Evolutionary conservation across 2,888 invertebrate species (phyloP).

Genomic region (Cephus rjabovi): DNA sequence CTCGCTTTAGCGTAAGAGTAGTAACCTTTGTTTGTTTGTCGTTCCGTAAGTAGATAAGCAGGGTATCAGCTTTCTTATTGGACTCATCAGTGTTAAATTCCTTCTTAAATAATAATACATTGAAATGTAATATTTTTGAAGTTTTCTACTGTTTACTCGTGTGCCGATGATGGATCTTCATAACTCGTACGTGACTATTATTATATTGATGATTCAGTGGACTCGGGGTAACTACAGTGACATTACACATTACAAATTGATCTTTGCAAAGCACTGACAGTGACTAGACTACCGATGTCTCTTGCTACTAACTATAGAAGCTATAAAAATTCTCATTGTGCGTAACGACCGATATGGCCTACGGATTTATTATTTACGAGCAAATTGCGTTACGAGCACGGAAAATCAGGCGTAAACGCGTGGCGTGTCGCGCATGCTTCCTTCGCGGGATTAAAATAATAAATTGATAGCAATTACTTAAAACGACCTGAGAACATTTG

Average conservation of each 20-base stretch:
- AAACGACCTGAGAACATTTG: background rate
- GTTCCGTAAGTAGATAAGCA: background rate
- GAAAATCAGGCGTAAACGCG: background rate
- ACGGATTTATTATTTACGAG: background rate
- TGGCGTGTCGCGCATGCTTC: background rate
- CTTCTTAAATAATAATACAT: background rate
- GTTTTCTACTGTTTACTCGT: background rate
- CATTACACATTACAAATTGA: background rate
- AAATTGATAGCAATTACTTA: background rate
- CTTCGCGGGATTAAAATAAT: background rate
- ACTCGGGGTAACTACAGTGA: background rate
- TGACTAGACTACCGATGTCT: background rate
- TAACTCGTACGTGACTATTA: background rate
- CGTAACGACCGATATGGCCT: background rate
- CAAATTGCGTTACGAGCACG: background rate
- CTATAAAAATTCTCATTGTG: background rate
- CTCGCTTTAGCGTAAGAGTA: background rate
- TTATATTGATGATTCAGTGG: background rate
- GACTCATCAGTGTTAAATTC: background rate
- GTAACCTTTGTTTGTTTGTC: background rate
- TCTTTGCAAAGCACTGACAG: background rate
- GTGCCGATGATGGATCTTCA: background rate
- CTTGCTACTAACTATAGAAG: background rate
- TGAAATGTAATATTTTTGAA: background rate
- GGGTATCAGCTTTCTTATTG: background rate